Percentiles rank a stretch among this genome's conserved stretches.
phyloP scores from a whole-genome alignment of 2,888 invertebrate species.

The Cheilosia soror region DNA sequence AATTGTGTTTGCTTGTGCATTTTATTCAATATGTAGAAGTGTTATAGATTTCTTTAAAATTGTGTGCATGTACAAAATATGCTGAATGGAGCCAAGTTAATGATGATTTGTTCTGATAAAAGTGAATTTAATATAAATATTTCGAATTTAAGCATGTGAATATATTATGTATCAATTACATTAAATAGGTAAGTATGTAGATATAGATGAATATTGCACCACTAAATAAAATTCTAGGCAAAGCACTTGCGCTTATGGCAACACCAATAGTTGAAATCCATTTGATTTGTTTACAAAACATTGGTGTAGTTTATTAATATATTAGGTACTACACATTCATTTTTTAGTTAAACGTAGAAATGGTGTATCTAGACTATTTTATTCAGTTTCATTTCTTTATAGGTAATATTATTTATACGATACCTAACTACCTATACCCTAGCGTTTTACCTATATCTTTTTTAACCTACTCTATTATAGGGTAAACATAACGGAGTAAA shows the following conservation, averaged over 20 bases:
- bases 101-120: background rate
- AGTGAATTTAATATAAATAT: background rate
- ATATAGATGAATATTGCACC: too few relatives aligned
- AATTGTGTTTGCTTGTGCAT: background rate
- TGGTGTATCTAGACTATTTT: background rate
- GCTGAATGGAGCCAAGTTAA: background rate
- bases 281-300: slow-evolving; percentile 58
- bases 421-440: too few relatives aligned
- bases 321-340: background rate
- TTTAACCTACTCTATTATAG: too few relatives aligned
- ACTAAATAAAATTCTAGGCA: background rate
- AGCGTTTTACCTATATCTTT: too few relatives aligned
- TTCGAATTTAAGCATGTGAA: too few relatives aligned
- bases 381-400: too few relatives aligned
- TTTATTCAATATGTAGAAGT: background rate
- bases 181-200: too few relatives aligned
- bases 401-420: too few relatives aligned
- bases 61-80: background rate
- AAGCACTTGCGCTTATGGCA: background rate
- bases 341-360: background rate
- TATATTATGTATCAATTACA: too few relatives aligned
- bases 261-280: background rate
- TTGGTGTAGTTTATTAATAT: slow-evolving; percentile 25
- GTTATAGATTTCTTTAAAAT: background rate
- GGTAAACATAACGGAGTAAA: too few relatives aligned